Evolutionary conservation across 1,140 invertebrate genomes (phyloP), one percentile per base, ranked within the genome.

Genomic region (Planococcus citri): DNA sequence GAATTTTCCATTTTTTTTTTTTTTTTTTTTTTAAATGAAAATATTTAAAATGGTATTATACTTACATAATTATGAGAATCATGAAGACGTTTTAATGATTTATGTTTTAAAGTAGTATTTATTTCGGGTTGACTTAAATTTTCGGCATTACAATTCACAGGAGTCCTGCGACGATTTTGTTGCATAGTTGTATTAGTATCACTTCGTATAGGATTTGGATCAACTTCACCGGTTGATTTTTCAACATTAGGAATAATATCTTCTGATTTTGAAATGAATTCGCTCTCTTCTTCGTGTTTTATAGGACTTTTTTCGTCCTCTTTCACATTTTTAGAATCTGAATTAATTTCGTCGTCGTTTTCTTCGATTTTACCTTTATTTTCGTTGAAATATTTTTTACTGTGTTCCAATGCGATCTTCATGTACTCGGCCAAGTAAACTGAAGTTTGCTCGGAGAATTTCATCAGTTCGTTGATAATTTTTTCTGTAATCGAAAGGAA

Each of bases 381-480:
- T 22, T 64, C 60, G 60, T 64, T 17, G 60, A 24, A 27, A 25
- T 25, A 27, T 64, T 25, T 64, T 64, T 64, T 27, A 24, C 60
- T 27, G 1, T 27, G 21, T 27, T 64, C 25, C 24, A 64, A 64
- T 9, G 60, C 60, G 9, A 27, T 64, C 24, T 64, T 64, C 25
- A 64, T 24, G 60, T 64, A 64, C 9, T 64, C 60, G 10, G 60
- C 60, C 4, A 64, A 4, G 60, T 27, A 25, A 24, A 64, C 9
- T 20, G 60, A 64, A 64, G 21, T 64, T 64, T 64, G 60, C 17
- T 64, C 60, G 22, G 60, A 64, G 24, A 64, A 27, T 27, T 64
- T 64, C 21, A 64, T 64, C 25, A 64, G 24, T 64, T 64, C 60
- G 60, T 64, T 22, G 17, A 64, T 64, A 25, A 64, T 64, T 64